Base-by-base conservation (phyloP, 2,888 invertebrate genomes). In the Baronia brevicornis region DNA sequence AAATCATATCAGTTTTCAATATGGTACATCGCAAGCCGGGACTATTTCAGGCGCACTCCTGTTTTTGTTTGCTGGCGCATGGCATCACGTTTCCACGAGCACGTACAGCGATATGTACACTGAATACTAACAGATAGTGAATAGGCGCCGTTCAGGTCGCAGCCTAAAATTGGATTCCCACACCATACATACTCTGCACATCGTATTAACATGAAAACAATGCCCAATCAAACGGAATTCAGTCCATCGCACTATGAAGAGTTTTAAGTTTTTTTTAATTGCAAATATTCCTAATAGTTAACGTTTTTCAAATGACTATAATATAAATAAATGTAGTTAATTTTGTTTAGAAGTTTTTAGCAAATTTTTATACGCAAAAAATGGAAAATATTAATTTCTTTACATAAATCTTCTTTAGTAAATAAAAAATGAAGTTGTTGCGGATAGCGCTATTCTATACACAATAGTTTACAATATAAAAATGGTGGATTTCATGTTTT, bases 201-300 rank as follows among this genome's bases (percentile, higher is more conserved):
- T 42, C 39, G 60, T 63, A 70, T 71, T 69, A 71, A 58, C 55
- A 52, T 42, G 45, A 54, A 73, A 78, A 82, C 79, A 78, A 77
- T 78, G 57, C 58, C 61, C 77, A 77, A 80, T 79, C 72, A 79
- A 67, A 68, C 59, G 52, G 47, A 60, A 59, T 63, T 60, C 57
- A 45, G 48, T 15, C 28, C 36, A 33, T 26, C 12, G 28, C 28
- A 18, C 23, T 10, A 4, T 18, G 11, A 6, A 7, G 5, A 30
- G n/a, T n/a, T n/a, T n/a, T n/a, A n/a, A n/a, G n/a, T n/a, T n/a
- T n/a, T n/a, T n/a, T n/a, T n/a, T n/a, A n/a, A n/a, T n/a, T n/a
- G n/a, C n/a, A n/a, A n/a, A n/a, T n/a, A n/a, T n/a, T n/a, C n/a
- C n/a, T n/a, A n/a, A n/a, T n/a, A n/a, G n/a, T n/a, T n/a, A n/a